Evolutionary conservation across 2,888 invertebrate genomes (phyloP), one percentile per base, ranked within the genome.

Genomic region (Lobophora halterata): DNA sequence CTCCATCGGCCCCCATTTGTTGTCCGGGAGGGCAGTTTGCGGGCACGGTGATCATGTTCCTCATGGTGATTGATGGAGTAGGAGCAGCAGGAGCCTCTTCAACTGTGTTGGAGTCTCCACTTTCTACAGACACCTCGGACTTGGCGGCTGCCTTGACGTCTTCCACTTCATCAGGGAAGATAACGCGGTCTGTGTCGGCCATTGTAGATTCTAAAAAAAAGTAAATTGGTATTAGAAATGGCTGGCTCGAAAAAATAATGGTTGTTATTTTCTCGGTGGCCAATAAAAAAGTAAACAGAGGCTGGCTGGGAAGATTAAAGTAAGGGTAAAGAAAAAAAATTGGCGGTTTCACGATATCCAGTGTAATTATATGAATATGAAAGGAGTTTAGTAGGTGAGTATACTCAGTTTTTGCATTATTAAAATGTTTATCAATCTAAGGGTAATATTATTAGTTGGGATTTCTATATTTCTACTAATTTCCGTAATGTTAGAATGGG

Each of bases 131-230:
- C 16, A 57, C 61, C 3, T 46, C 39, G 2, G 49, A 18, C 10
- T 27, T 45, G 5, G 52, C 55, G 1, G 58, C 9, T 25, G 25
- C 65, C 38, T 79, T 76, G 1, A 36, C 55, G 7, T 71, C 71
- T 1, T 71, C 68, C 0, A 74, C 70, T 49, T 83, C 79, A n/a
- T 81, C 77, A 7, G 80, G 78, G 49, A 61, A 77, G 1, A 79
- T 71, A 10, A 82, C 52, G 26, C 72, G 73, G 20, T 75, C 57
- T 7, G 60, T 62, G 44, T 79, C 80, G 7, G 80, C 73, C 83
- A 83, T 83, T 57, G 13, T 49, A 29, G 25, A 7, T 28, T 43
- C 67, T 63, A 65, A 36, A 54, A 38, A 42, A 56, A 48, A 40
- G 24, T 19, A 12, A n/a, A n/a, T n/a, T n/a, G n/a, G n/a, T n/a